These are phyloP conservation scores for Papilio xuthus DNA, from an alignment of 1,140 invertebrate genomes.

Conservation along the genomic window DNA sequence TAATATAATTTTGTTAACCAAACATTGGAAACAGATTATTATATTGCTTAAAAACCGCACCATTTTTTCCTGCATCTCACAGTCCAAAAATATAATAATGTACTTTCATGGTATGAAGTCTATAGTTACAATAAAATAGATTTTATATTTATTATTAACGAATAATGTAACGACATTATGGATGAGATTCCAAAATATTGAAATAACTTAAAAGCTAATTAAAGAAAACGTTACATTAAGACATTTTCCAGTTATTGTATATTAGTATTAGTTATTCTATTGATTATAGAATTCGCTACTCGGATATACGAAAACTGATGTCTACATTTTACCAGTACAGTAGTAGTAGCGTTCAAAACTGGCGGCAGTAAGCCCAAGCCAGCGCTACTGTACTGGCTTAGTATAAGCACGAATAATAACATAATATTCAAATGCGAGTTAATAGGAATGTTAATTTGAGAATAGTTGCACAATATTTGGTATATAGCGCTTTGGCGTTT, in stretches of 20 bases:
- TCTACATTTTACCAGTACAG: too few relatives aligned
- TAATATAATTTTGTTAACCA: not conserved
- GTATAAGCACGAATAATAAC: too few relatives aligned
- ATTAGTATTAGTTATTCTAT: too few relatives aligned
- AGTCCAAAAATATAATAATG: not conserved
- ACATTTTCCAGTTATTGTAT: not conserved
- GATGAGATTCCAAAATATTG: not conserved
- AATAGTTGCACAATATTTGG: conserved; percentile 12
- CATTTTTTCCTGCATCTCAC: not conserved
- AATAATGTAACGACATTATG: too few relatives aligned
- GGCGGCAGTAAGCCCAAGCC: too few relatives aligned
- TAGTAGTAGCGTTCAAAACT: too few relatives aligned
- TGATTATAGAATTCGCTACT: too few relatives aligned
- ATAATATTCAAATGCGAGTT: not conserved
- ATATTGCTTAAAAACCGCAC: not conserved
- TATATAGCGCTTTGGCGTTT: conserved; percentile 10
- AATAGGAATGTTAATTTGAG: not conserved
- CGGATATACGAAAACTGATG: too few relatives aligned
- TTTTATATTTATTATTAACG: too few relatives aligned
- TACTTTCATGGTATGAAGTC: too few relatives aligned
- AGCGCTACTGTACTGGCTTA: too few relatives aligned
- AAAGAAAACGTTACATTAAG: not conserved
- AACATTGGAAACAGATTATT: not conserved
- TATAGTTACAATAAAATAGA: too few relatives aligned
- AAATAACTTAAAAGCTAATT: not conserved